Evolutionary conservation across 92 coral and sea anemone species (phyloP).

Genomic region (Paramuricea clavata): DNA sequence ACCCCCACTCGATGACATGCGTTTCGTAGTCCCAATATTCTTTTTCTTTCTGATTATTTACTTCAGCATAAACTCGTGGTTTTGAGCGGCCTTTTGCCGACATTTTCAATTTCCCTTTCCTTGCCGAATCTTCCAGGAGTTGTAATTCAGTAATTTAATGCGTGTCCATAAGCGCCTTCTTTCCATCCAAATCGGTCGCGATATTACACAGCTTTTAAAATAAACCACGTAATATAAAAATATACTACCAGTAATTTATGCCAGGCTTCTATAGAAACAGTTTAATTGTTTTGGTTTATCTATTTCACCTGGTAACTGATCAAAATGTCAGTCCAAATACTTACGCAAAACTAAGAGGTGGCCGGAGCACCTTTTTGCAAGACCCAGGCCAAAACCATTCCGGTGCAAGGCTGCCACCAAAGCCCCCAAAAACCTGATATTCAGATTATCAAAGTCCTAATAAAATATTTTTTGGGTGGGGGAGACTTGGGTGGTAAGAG

Average conservation of each 20-base stretch:
- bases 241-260: not conserved
- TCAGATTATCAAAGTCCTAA: no score
- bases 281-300: not conserved
- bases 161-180: not conserved
- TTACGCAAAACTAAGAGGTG: no score
- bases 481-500: no score
- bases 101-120: slow-evolving; percentile 53
- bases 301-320: no score
- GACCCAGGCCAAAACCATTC: no score
- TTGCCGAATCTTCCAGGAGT: not conserved
- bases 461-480: no score
- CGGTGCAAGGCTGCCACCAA: no score
- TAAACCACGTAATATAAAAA: not conserved
- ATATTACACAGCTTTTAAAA: no score
- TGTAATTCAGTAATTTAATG: not conserved
- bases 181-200: not conserved
- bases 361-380: no score
- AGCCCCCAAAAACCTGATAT: no score
- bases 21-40: slow-evolving; percentile 99
- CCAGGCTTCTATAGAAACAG: not conserved
- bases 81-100: slow-evolving; percentile 74
- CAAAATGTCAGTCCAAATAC: no score
- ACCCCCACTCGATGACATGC: slow-evolving; percentile 99
- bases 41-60: slow-evolving; percentile 93
- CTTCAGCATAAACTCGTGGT: slow-evolving; percentile 96